Conservation (phyloP, 1,140 invertebrate genomes). For the Mya arenaria region DNA sequence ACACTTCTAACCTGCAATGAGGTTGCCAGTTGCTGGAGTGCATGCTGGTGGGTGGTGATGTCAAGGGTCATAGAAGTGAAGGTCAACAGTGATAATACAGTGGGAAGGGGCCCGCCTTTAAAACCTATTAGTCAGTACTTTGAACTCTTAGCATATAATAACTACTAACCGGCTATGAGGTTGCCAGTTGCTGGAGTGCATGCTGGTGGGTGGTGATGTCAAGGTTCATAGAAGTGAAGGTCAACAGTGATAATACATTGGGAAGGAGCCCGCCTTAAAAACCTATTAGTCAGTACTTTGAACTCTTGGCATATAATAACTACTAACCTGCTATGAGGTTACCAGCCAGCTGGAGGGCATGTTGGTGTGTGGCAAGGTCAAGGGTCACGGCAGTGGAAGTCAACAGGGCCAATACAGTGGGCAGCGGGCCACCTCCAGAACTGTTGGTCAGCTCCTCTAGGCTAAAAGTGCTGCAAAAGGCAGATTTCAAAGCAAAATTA, state of each 20-base stretch:
- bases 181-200: slow-evolving; percentile 85
- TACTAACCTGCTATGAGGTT: slow-evolving; percentile 86
- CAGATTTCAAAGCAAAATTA: too few species aligned
- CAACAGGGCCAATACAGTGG: slow-evolving; percentile 83
- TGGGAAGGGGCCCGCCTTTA: slow-evolving; percentile 81
- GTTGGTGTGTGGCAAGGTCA: slow-evolving; percentile 86
- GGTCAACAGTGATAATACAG: slow-evolving; percentile 83
- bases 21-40: slow-evolving; percentile 85
- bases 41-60: slow-evolving; percentile 85
- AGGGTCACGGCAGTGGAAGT: slow-evolving; percentile 84
- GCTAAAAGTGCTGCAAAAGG: slow-evolving; percentile 71
- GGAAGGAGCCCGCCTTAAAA: slow-evolving; percentile 81
- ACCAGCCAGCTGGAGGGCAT: slow-evolving; percentile 85
- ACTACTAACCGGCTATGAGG: slow-evolving; percentile 84
- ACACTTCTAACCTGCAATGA: slow-evolving; percentile 83
- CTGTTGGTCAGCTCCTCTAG: slow-evolving; percentile 71
- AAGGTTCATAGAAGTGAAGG: slow-evolving; percentile 84
- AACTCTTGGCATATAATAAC: slow-evolving; percentile 56
- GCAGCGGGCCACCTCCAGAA: slow-evolving; percentile 80
- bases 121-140: too few species aligned
- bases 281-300: slow-evolving; percentile 6
- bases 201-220: slow-evolving; percentile 86
- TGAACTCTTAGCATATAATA: slow-evolving; percentile 60
- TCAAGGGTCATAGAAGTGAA: slow-evolving; percentile 85
- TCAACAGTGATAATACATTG: slow-evolving; percentile 83